These are phyloP conservation scores for Siniperca undulata DNA, from an alignment of 2,797 vertebrate genomes.

Conservation along the genomic window DNA sequence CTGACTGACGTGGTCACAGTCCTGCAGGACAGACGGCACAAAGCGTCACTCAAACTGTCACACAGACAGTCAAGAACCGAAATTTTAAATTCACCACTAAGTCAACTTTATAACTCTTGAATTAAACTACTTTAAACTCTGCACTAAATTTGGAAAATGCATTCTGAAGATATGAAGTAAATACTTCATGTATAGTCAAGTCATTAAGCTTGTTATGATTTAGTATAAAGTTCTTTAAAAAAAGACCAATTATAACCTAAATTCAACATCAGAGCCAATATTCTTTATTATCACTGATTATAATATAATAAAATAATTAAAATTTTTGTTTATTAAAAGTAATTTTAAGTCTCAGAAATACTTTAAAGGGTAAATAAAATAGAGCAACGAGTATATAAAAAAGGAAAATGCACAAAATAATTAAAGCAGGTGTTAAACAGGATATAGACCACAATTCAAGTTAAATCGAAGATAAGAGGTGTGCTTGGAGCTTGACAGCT, in stretches of 20 bases:
- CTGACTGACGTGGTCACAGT: conserved; percentile 99
- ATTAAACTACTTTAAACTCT: not conserved
- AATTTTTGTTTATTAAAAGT: not conserved
- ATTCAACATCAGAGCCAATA: not conserved
- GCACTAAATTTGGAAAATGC: not conserved
- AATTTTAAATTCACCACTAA: fast-evolving
- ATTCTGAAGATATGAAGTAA: not conserved
- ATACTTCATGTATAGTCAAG: not conserved
- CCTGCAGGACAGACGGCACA: conserved; percentile 78
- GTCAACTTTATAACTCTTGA: not conserved
- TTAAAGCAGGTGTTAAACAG: not conserved
- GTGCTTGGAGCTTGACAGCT: not conserved
- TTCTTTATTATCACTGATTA: not conserved
- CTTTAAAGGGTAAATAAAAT: not conserved
- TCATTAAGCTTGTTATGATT: not conserved
- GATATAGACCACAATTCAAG: not conserved
- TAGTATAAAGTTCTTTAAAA: not conserved
- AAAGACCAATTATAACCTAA: no score
- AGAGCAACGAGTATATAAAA: not conserved
- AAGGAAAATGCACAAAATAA: not conserved
- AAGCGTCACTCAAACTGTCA: not conserved
- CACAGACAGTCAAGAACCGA: not conserved
- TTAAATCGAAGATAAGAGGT: not conserved
- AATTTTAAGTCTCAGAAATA: not conserved
- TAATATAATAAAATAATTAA: no score